Base-by-base conservation (phyloP, 2,888 invertebrate species). In the Schrankia costaestrigalis region DNA sequence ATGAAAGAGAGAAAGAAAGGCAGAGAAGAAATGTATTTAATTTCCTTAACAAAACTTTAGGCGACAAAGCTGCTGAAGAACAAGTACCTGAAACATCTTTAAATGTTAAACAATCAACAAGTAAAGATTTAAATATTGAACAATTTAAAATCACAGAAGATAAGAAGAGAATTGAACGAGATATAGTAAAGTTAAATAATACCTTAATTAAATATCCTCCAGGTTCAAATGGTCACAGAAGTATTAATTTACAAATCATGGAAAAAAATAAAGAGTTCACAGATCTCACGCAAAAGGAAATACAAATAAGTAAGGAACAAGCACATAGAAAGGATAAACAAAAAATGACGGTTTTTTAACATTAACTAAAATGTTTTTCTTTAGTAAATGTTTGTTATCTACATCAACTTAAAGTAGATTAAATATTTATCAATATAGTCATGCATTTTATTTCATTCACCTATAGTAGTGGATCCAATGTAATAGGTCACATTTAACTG, bases 341-440 rank as follows among this genome's bases (percentile, higher is more conserved):
- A 55, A 95, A 95, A 79, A 87, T 95, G 79, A 91, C 92, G 25
- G 87, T 94, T 52, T 95, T 95, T 89, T 95, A 89, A 67, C 9
- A 15, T n/a, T n/a, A 30, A 9, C 8, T 3, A n/a, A 10, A 11
- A 11, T 26, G 18, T 29, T 7, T 28, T 12, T 32, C 6, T 17
- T 31, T 23, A 10, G 25, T 5, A 26, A 8, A 11, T 21, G n/a
- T 28, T 28, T 2, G 3, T 6, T 12, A 24, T 12, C 24, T 24
- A 24, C 12, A 12, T 24, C 6, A 24, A 12, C 8, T 24, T 12
- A 3, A 24, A 12, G 22, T n/a, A n/a, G n/a, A n/a, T n/a, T n/a
- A n/a, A n/a, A n/a, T n/a, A n/a, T n/a, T n/a, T n/a, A n/a, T n/a
- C n/a, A n/a, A n/a, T n/a, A n/a, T n/a, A n/a, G n/a, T n/a, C n/a